Conservation (phyloP, 2,113 vertebrate genomes). For the Pygoscelis adeliae region DNA sequence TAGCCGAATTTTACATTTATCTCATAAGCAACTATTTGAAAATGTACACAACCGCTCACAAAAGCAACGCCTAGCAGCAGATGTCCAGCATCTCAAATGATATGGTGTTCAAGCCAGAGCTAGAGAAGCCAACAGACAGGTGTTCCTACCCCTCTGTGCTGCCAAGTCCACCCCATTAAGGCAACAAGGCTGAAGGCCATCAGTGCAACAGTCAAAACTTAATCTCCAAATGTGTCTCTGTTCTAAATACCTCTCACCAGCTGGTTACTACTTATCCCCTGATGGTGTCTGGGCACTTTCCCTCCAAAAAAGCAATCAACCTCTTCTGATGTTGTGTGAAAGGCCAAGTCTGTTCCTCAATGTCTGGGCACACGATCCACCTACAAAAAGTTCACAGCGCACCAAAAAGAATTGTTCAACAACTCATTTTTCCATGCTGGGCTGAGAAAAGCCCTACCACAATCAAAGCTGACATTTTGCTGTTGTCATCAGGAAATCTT, state of each 20-base stretch:
- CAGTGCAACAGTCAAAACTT: conserved; percentile 6
- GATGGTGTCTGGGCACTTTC: not conserved
- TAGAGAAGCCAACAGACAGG: not conserved
- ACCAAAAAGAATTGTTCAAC: not conserved
- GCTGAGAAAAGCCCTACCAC: not conserved
- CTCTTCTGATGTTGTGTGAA: not conserved
- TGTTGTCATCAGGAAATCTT: not conserved
- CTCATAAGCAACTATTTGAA: not conserved
- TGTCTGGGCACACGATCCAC: not conserved
- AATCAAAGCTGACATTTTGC: not conserved
- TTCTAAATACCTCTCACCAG: conserved; percentile 45
- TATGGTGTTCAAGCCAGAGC: not conserved
- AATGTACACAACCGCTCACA: not conserved
- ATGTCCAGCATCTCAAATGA: not conserved
- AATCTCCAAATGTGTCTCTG: not conserved
- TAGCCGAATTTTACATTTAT: not conserved
- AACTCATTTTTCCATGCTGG: not conserved
- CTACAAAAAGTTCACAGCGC: not conserved
- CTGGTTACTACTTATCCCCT: conserved; percentile 23
- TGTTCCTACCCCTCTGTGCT: not conserved
- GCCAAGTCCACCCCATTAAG: conserved; percentile 6
- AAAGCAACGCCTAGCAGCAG: not conserved
- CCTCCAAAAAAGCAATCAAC: conserved; percentile 4
- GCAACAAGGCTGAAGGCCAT: not conserved
- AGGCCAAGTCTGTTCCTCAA: not conserved